phyloP scores from a whole-genome alignment of 2,113 vertebrate genomes.

The Pongo abelii region DNA sequence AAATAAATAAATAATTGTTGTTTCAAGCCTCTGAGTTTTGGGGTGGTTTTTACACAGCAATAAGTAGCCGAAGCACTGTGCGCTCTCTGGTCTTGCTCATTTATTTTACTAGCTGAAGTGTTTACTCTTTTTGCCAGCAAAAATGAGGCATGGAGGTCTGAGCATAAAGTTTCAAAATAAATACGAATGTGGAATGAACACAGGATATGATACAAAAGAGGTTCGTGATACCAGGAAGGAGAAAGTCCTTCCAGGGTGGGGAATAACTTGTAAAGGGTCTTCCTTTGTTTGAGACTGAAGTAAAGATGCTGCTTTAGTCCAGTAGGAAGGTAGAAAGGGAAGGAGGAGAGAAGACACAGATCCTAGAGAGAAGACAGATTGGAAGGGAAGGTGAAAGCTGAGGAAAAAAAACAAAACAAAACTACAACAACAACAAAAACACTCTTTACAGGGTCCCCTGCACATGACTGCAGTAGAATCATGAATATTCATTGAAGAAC shows the following conservation, averaged over 20 bases:
- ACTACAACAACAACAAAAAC: no score
- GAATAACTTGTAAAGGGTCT: neutral
- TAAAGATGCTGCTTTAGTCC: neutral
- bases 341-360: neutral
- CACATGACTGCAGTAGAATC: neutral
- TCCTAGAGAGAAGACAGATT: neutral
- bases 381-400: neutral
- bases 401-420: neutral
- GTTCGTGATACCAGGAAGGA: neutral
- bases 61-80: fast-evolving
- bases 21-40: neutral
- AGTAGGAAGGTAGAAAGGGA: neutral
- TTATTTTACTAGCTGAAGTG: neutral
- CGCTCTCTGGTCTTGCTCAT: neutral
- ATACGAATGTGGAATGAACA: neutral
- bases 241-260: neutral
- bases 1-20: neutral
- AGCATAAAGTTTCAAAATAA: neutral
- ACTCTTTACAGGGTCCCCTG: neutral
- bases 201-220: neutral
- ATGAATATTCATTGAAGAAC: neutral
- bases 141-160: neutral
- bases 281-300: neutral
- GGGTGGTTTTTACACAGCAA: neutral
- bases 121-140: neutral